A percentile compares a stretch with the other conserved stretches of the same genome.
These are phyloP conservation scores for Microchirus variegatus DNA, from an alignment of 2,797 vertebrate genomes.

Conservation along the genomic window DNA sequence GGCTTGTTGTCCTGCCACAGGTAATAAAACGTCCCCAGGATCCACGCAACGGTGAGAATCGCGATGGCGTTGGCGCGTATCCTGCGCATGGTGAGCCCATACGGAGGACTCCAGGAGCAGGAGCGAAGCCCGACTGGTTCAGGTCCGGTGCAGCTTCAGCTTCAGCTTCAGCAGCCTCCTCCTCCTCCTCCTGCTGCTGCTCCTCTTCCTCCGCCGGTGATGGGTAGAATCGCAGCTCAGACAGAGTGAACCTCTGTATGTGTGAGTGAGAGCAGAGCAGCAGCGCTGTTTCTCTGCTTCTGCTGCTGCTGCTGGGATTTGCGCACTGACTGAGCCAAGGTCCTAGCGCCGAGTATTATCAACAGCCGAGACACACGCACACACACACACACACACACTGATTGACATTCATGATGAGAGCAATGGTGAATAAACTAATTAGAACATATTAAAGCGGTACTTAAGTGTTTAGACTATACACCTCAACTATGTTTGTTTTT, in stretches of 20 bases:
- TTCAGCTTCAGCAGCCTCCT: background rate
- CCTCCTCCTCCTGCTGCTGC: background rate
- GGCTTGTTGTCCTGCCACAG: conserved; percentile 99
- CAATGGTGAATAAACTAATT: too few species aligned
- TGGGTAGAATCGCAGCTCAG: conserved; percentile 63
- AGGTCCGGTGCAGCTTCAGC: conserved; percentile 50
- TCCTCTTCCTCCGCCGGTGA: conserved; percentile 56
- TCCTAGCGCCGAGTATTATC: conserved; percentile 78
- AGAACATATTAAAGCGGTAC: too few species aligned
- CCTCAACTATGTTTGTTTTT: too few species aligned
- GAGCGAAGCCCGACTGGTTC: conserved; percentile 61
- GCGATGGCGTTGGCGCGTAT: conserved; percentile 98
- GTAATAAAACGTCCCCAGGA: conserved; percentile 98
- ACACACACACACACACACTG: background rate
- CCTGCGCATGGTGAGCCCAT: conserved; percentile 94
- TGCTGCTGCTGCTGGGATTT: conserved; percentile 55
- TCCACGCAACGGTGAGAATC: conserved; percentile 97
- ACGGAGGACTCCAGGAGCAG: conserved; percentile 53
- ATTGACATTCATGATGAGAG: too few species aligned
- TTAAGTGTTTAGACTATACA: too few species aligned
- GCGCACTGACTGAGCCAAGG: conserved; percentile 67
- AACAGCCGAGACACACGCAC: background rate
- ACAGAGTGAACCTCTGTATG: conserved; percentile 38
- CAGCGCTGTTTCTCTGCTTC: conserved; percentile 11
- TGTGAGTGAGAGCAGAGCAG: conserved; percentile 41